phyloP scores from a whole-genome alignment of 2,797 vertebrate genomes.

The Glossophaga mutica region DNA sequence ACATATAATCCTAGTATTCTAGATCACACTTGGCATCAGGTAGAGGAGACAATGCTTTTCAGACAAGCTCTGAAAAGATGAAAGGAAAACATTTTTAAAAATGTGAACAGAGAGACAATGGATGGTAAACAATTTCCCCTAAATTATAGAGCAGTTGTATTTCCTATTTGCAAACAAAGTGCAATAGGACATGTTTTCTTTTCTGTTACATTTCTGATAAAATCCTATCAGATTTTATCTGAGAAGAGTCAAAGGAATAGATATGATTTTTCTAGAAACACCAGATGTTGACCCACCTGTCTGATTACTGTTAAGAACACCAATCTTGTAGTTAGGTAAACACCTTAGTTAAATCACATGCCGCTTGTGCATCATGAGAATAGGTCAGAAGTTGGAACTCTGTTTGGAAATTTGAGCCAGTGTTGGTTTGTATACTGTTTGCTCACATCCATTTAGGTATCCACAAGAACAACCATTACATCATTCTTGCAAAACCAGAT shows the following conservation, averaged over 20 bases:
- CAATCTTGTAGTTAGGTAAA: constrained; percentile 60
- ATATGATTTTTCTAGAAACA: constrained; percentile 59
- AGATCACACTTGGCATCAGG: background rate
- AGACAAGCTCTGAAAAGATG: background rate
- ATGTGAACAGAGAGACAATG: background rate
- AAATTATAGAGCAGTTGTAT: background rate
- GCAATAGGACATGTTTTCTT: background rate
- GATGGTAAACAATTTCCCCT: background rate
- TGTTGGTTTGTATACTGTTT: background rate
- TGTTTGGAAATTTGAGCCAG: constrained; percentile 7
- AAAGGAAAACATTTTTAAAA: background rate
- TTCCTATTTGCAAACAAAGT: constrained; percentile 12
- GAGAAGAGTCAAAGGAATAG: constrained; percentile 10
- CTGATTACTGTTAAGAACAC: constrained; percentile 51
- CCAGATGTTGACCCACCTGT: constrained; percentile 56
- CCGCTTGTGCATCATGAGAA: background rate
- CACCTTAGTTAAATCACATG: constrained; percentile 56
- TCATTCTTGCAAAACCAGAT: background rate
- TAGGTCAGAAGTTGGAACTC: background rate
- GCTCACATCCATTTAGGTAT: background rate
- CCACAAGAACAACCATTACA: background rate
- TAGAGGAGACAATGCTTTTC: background rate
- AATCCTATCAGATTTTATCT: background rate
- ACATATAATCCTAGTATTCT: background rate
- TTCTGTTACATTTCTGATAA: background rate